phyloP scores from a whole-genome alignment of 2,888 invertebrate genomes.

The Eupithecia insigniata region DNA sequence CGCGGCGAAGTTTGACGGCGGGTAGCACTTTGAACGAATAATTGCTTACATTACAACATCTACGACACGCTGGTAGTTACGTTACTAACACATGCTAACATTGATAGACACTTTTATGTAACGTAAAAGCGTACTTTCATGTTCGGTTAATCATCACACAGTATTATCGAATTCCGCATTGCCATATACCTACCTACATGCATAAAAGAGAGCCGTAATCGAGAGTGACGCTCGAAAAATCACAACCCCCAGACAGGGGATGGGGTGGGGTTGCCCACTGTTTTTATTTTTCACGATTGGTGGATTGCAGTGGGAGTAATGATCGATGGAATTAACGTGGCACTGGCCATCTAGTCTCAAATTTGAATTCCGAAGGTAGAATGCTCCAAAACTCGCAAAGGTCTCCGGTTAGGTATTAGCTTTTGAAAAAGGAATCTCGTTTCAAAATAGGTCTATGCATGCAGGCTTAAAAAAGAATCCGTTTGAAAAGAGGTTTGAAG shows the following conservation, averaged over 20 bases:
- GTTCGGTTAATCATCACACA: conserved; percentile 25
- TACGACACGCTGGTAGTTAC: too few species aligned
- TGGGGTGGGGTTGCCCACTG: conserved; percentile 71
- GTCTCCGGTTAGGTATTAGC: conserved; percentile 23
- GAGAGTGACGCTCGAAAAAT: conserved; percentile 80
- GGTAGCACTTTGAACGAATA: too few species aligned
- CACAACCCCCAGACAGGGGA: conserved; percentile 62
- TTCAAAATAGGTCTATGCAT: conserved; percentile 31
- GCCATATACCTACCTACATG: conserved; percentile 26
- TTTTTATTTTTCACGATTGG: conserved; percentile 83
- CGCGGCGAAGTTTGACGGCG: too few species aligned
- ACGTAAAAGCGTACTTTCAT: neutral
- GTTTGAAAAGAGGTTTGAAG: conserved; percentile 27
- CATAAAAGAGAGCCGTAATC: conserved; percentile 50
- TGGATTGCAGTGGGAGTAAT: conserved; percentile 82
- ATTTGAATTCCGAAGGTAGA: conserved; percentile 61
- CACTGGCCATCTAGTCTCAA: conserved; percentile 68
- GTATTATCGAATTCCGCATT: conserved; percentile 48
- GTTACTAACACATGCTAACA: neutral
- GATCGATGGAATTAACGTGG: conserved; percentile 83
- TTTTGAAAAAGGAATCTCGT: conserved; percentile 21
- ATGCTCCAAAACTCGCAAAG: conserved; percentile 23
- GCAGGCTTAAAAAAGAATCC: conserved; percentile 23
- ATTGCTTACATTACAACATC: too few species aligned
- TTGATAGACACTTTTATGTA: neutral